phyloP scores from a whole-genome alignment of 2,888 invertebrate genomes.

The Scaptomyza reducta region DNA sequence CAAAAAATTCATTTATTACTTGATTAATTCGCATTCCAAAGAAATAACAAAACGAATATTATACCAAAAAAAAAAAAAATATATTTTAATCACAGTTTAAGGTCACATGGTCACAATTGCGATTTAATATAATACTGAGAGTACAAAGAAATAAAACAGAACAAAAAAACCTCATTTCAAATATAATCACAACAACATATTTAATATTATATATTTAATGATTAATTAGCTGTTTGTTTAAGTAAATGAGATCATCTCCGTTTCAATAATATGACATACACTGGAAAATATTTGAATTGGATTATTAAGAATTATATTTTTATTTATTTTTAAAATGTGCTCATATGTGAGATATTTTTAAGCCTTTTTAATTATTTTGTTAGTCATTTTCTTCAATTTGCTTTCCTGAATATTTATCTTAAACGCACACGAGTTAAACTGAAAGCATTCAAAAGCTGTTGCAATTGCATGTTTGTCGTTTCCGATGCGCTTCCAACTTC shows the following conservation, averaged over 20 bases:
- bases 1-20: background rate
- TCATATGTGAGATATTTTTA: no score
- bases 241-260: conserved; percentile 49
- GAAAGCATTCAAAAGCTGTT: conserved; percentile 18
- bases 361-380: background rate
- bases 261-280: conserved; percentile 11
- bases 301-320: background rate
- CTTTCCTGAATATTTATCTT: conserved; percentile 3
- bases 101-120: conserved; percentile 35
- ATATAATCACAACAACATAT: no score
- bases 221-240: conserved; percentile 33
- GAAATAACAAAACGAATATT: background rate
- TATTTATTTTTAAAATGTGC: no score
- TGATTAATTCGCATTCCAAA: background rate
- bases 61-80: background rate
- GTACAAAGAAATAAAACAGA: background rate
- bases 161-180: conserved; percentile 8
- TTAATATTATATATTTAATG: no score
- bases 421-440: conserved; percentile 1
- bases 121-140: conserved; percentile 21
- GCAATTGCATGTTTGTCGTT: conserved; percentile 50
- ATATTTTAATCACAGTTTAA: conserved; percentile 24
- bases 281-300: background rate
- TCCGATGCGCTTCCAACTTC: conserved; percentile 47
- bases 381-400: background rate